These are phyloP conservation scores for Budorcas taxicolor DNA, from an alignment of 2,113 vertebrate species.

Conservation along the genomic window DNA sequence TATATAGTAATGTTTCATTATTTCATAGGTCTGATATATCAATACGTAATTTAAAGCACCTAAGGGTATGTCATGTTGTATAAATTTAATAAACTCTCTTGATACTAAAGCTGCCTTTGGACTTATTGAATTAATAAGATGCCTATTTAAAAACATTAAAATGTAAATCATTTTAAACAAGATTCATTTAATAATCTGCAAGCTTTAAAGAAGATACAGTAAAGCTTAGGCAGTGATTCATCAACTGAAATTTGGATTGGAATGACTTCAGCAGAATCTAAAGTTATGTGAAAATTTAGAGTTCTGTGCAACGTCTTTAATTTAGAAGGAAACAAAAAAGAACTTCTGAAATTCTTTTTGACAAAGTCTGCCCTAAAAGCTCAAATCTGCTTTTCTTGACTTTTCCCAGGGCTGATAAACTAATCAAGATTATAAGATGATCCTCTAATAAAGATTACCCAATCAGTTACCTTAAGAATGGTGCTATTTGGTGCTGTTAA, in stretches of 20 bases:
- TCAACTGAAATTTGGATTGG: background rate
- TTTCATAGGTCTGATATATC: background rate
- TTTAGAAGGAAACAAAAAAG: background rate
- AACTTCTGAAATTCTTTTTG: background rate
- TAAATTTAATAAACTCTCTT: conserved; percentile 56
- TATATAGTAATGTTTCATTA: background rate
- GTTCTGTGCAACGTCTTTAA: background rate
- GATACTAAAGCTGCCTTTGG: background rate
- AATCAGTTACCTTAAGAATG: background rate
- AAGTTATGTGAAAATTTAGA: background rate
- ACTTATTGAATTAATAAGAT: conserved; percentile 27
- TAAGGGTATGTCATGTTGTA: background rate
- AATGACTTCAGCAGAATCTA: background rate
- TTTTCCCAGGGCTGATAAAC: background rate
- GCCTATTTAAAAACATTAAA: background rate
- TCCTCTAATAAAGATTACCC: background rate
- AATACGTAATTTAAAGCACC: background rate
- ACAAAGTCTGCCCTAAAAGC: background rate
- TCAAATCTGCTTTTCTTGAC: background rate
- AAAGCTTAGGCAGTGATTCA: background rate
- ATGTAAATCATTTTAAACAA: background rate
- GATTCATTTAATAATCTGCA: background rate
- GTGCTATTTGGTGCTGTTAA: background rate
- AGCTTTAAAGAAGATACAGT: background rate
- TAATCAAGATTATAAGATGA: background rate